Conservation (phyloP, 92 coral and sea anemone species). For the Porites cylindrica region DNA sequence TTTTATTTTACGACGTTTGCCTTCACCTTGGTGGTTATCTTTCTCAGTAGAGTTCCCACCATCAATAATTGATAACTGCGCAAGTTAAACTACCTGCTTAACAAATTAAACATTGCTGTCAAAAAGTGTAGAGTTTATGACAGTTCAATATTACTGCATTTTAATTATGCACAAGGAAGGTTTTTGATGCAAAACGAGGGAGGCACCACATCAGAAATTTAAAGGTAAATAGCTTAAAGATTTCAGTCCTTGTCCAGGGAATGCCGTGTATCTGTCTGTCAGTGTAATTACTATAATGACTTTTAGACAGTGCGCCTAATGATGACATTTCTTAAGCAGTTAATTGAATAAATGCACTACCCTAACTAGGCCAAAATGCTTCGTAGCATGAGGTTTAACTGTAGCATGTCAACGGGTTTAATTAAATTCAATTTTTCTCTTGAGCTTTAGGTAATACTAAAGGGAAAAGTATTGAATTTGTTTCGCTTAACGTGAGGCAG, state of each 20-base stretch:
- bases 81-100: slow-evolving; percentile 49
- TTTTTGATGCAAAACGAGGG: background rate
- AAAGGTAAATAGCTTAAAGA: too few species aligned
- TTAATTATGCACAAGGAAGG: slow-evolving; percentile 31
- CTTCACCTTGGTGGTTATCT: background rate
- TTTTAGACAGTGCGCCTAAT: too few species aligned
- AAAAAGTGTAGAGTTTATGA: slow-evolving; percentile 31
- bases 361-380: background rate
- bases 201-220: too few species aligned
- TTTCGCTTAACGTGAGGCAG: too few species aligned
- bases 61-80: slow-evolving; percentile 23
- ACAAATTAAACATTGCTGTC: slow-evolving; percentile 39
- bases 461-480: too few species aligned
- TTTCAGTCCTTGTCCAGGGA: too few species aligned
- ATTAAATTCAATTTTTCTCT: background rate
- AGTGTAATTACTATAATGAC: too few species aligned
- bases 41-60: background rate
- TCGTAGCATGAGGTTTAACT: too few species aligned
- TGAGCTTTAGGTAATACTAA: background rate
- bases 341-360: slow-evolving; percentile 1
- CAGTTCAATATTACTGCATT: background rate
- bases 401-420: too few species aligned
- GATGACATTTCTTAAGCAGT: background rate
- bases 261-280: too few species aligned
- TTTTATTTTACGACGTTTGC: background rate